Evolutionary conservation across 1,140 invertebrate species (phyloP).

Genomic region (Bombus vancouverensis): DNA sequence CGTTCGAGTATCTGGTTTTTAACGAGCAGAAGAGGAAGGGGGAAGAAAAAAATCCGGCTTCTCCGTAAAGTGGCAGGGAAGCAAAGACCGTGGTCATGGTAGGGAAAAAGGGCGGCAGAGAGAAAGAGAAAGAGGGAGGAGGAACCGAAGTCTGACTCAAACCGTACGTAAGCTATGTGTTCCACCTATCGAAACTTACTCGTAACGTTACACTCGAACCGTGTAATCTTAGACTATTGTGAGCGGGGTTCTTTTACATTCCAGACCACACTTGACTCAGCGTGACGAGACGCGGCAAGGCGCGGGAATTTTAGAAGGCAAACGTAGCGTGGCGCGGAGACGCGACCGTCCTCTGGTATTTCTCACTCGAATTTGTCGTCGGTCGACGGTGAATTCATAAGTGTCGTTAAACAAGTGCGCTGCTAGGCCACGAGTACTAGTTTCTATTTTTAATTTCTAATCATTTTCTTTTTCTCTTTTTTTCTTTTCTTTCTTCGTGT

Average conservation of each 20-base stretch:
- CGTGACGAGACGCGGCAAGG: conserved; percentile 29
- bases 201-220: conserved; percentile 58
- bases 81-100: conserved; percentile 45
- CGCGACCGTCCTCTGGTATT: conserved; percentile 50
- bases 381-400: neutral
- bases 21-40: neutral
- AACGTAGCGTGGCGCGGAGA: conserved; percentile 3
- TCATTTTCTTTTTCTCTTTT: too few relatives aligned
- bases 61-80: neutral
- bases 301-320: conserved; percentile 54
- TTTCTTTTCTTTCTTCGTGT: too few relatives aligned
- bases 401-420: too few relatives aligned
- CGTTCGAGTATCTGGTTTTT: conserved; percentile 5
- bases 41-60: conserved; percentile 13
- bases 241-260: conserved; percentile 64
- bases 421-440: too few relatives aligned
- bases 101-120: neutral
- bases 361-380: conserved; percentile 3
- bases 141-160: conserved; percentile 23
- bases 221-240: conserved; percentile 69
- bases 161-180: neutral
- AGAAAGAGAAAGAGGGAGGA: conserved; percentile 22
- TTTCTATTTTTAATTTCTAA: too few relatives aligned
- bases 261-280: conserved; percentile 66
- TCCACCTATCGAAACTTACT: conserved; percentile 59